phyloP scores from a whole-genome alignment of 2,797 vertebrate species.

The Chromobotia macracanthus region DNA sequence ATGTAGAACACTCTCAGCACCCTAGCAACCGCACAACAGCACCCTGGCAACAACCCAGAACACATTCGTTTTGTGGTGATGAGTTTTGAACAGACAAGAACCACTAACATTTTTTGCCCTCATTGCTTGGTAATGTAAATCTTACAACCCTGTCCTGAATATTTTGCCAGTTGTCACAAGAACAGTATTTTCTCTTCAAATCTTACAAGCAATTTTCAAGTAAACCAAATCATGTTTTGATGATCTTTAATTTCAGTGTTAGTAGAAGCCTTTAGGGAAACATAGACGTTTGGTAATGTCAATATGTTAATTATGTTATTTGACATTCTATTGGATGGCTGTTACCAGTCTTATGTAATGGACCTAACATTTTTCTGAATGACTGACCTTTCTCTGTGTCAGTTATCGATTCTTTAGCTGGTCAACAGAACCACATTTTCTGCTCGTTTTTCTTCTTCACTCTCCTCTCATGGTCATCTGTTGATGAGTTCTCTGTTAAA shows the following conservation, averaged over 20 bases:
- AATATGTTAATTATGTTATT: constrained; percentile 42
- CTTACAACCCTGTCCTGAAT: too few species aligned
- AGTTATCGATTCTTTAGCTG: constrained; percentile 25
- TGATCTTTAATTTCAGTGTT: constrained; percentile 30
- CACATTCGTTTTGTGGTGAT: too few species aligned
- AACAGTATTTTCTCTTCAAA: too few species aligned
- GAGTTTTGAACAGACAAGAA: too few species aligned
- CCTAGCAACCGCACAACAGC: too few species aligned
- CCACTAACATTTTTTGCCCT: too few species aligned
- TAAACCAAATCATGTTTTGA: not conserved
- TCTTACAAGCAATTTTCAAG: too few species aligned
- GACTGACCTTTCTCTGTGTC: constrained; percentile 36
- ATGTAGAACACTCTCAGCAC: too few species aligned
- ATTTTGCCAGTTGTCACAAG: too few species aligned
- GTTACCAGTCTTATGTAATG: constrained; percentile 29
- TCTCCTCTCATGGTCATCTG: not conserved
- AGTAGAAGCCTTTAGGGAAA: not conserved
- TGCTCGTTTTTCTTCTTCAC: not conserved
- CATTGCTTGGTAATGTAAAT: too few species aligned
- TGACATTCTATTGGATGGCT: constrained; percentile 18
- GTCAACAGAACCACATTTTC: constrained; percentile 33
- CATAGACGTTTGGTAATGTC: constrained; percentile 30
- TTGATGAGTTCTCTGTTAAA: not conserved
- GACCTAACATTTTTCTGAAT: constrained; percentile 11
- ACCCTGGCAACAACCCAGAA: too few species aligned